A percentile compares a stretch with the other conserved stretches of the same genome.
These are phyloP conservation scores for Myotis davidii DNA, from an alignment of 2,113 vertebrate genomes.

Conservation along the genomic window DNA sequence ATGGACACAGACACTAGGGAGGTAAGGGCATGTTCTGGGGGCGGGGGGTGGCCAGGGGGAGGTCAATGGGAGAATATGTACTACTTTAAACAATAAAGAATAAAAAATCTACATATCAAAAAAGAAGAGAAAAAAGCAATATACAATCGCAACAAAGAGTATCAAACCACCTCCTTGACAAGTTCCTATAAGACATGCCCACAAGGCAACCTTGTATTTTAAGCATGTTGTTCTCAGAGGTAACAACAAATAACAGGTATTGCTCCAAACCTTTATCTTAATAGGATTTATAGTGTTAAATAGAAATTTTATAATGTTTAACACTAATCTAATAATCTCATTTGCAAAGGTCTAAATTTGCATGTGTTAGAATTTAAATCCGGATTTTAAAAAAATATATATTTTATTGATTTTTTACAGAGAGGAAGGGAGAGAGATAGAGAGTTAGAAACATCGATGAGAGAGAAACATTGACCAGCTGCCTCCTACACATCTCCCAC, in stretches of 20 bases:
- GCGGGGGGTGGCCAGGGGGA: no score
- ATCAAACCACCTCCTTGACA: neutral
- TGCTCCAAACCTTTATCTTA: neutral
- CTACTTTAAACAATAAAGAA: no score
- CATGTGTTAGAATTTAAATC: constrained; percentile 39
- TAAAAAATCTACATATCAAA: no score
- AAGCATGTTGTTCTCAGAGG: neutral
- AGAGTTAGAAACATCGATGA: no score
- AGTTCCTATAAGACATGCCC: neutral
- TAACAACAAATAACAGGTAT: neutral
- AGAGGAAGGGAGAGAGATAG: no score
- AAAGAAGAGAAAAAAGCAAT: neutral
- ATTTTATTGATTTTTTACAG: no score
- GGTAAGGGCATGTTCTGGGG: no score
- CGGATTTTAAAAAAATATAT: constrained; percentile 26
- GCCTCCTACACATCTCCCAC: no score
- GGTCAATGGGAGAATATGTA: no score
- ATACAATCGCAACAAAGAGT: neutral
- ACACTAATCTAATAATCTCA: neutral
- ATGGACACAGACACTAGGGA: no score
- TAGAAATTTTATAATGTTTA: neutral
- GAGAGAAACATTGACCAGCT: no score
- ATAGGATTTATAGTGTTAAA: neutral
- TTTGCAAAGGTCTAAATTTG: constrained; percentile 45
- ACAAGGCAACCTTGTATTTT: neutral